These are phyloP conservation scores for Lumbricus terrestris DNA, from an alignment of 2,888 invertebrate genomes.

Conservation along the genomic window DNA sequence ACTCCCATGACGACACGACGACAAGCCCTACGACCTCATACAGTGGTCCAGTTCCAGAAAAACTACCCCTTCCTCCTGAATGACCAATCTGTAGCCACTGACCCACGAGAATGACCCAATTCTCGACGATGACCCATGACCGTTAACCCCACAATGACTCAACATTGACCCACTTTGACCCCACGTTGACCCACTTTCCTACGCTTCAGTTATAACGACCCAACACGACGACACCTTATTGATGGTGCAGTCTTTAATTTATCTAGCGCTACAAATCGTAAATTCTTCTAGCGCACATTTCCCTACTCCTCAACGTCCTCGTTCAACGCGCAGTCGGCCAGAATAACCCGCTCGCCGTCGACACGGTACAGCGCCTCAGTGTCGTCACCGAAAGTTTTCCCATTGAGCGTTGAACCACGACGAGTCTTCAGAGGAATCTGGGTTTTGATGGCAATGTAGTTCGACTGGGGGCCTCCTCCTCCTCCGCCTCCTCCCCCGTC, in stretches of 20 bases:
- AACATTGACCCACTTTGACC: neutral
- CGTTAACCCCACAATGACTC: too few species aligned
- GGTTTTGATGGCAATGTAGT: neutral
- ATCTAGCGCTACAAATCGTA: neutral
- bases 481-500: neutral
- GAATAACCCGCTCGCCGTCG: neutral
- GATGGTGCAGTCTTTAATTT: neutral
- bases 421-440: constrained; percentile 5
- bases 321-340: neutral
- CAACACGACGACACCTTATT: neutral
- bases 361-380: neutral
- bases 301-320: neutral
- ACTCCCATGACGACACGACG: neutral
- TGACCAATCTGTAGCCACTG: neutral
- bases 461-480: neutral
- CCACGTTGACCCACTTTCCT: neutral
- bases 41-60: neutral
- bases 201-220: neutral
- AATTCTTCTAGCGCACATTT: neutral
- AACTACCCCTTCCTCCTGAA: neutral
- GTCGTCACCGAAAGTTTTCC: neutral
- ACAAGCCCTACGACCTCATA: neutral
- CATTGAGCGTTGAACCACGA: neutral
- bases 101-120: neutral
- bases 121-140: too few species aligned